phyloP scores from a whole-genome alignment of 1,140 invertebrate genomes.

The Apis mellifera region DNA sequence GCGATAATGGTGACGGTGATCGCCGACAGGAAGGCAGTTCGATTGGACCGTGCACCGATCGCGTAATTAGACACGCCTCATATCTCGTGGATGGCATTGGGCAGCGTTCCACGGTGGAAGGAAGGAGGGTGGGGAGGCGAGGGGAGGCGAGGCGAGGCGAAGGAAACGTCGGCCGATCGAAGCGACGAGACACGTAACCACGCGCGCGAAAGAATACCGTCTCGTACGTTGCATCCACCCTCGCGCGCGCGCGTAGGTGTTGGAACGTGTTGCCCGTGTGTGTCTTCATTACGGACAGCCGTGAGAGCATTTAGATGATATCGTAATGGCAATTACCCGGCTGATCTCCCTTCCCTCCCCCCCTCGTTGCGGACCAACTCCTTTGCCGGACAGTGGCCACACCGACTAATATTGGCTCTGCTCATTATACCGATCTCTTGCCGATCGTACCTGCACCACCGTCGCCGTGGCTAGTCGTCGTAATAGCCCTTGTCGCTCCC shows the following conservation, averaged over 20 bases:
- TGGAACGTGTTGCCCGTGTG: conserved; percentile 52
- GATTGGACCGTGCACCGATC: conserved; percentile 77
- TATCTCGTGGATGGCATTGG: conserved; percentile 77
- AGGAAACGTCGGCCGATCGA: conserved; percentile 22
- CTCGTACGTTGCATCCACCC: conserved; percentile 36
- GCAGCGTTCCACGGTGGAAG: conserved; percentile 48
- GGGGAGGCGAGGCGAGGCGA: conserved; percentile 7
- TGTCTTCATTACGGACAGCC: conserved; percentile 73
- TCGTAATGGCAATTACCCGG: conserved; percentile 74
- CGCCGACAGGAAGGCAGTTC: conserved; percentile 76
- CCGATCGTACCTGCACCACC: conserved; percentile 58
- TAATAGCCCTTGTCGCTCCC: conserved; percentile 52
- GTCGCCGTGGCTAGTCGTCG: conserved; percentile 40
- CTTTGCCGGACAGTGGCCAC: conserved; percentile 59
- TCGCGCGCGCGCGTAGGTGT: conserved; percentile 45
- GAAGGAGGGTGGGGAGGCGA: conserved; percentile 34
- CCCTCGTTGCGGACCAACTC: conserved; percentile 59
- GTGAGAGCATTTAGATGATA: conserved; percentile 77
- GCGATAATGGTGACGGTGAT: conserved; percentile 68
- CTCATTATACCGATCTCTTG: conserved; percentile 65
- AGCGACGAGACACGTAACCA: conserved; percentile 31
- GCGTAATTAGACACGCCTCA: conserved; percentile 80
- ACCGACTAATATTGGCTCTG: conserved; percentile 72
- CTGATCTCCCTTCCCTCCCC: conserved; percentile 47
- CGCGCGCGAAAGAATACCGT: conserved; percentile 52